Conservation (phyloP, 2,797 vertebrate species). For the Mastacembelus armatus region DNA sequence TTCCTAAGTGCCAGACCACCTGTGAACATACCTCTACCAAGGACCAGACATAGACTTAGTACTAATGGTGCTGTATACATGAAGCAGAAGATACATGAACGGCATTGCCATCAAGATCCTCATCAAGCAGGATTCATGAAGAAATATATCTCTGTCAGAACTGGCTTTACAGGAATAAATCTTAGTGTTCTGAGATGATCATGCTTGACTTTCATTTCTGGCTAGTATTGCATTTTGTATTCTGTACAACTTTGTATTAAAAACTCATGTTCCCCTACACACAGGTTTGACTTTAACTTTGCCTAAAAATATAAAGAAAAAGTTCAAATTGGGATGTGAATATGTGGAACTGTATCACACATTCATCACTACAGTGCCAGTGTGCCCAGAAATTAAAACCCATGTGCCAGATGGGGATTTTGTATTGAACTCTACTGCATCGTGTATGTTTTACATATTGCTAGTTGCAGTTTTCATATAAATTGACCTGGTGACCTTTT, state of each 20-base stretch:
- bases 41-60: slow-evolving; percentile 31
- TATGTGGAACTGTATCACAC: slow-evolving; percentile 42
- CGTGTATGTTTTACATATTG: slow-evolving; percentile 4
- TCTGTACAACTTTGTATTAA: slow-evolving; percentile 43
- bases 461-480: slow-evolving; percentile 5
- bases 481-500: neutral
- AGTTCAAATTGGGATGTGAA: slow-evolving; percentile 63
- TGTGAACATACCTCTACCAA: slow-evolving; percentile 33
- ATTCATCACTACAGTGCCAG: slow-evolving; percentile 13
- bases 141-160: neutral
- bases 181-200: slow-evolving; percentile 44
- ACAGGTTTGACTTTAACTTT: slow-evolving; percentile 43
- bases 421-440: slow-evolving; percentile 17
- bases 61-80: slow-evolving; percentile 5
- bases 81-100: slow-evolving; percentile 3
- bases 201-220: slow-evolving; percentile 24
- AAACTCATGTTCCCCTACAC: slow-evolving; percentile 8
- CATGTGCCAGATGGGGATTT: slow-evolving; percentile 2
- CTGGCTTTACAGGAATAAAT: slow-evolving; percentile 13
- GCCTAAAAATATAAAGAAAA: slow-evolving; percentile 58
- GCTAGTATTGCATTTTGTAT: slow-evolving; percentile 37
- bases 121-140: neutral
- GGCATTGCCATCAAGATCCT: neutral
- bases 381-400: slow-evolving; percentile 20
- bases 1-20: slow-evolving; percentile 57